phyloP scores from a whole-genome alignment of 1,140 invertebrate genomes.

The Hylaeus anthracinus region DNA sequence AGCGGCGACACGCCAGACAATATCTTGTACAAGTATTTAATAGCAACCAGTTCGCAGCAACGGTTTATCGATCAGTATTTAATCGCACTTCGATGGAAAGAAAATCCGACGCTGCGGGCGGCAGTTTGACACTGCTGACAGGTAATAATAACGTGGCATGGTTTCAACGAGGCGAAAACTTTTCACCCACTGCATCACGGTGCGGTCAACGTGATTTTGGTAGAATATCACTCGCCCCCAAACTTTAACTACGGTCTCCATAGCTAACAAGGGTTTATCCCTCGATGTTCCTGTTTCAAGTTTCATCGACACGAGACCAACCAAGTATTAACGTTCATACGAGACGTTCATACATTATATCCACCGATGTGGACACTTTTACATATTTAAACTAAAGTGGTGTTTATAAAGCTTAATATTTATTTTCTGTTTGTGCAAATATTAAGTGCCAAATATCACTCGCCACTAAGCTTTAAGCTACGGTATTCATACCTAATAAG shows the following conservation, averaged over 20 bases:
- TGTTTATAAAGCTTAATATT: too few species aligned
- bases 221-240: background rate
- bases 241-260: background rate
- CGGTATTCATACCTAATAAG: too few species aligned
- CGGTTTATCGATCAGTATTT: slow-evolving; percentile 20
- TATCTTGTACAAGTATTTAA: slow-evolving; percentile 15
- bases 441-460: too few species aligned
- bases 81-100: background rate
- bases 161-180: background rate
- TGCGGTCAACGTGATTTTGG: background rate
- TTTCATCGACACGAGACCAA: too few species aligned
- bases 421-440: too few species aligned
- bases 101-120: slow-evolving; percentile 1
- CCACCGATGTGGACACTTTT: too few species aligned
- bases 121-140: background rate
- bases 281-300: too few species aligned
- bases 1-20: background rate
- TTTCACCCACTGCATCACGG: background rate
- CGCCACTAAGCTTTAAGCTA: too few species aligned
- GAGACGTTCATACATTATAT: too few species aligned
- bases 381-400: too few species aligned
- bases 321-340: too few species aligned
- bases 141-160: background rate
- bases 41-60: slow-evolving; percentile 6
- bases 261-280: background rate